Evolutionary conservation across 2,888 invertebrate genomes (phyloP), one percentile per base, ranked within the genome.

Genomic region (Cheilosia soror): DNA sequence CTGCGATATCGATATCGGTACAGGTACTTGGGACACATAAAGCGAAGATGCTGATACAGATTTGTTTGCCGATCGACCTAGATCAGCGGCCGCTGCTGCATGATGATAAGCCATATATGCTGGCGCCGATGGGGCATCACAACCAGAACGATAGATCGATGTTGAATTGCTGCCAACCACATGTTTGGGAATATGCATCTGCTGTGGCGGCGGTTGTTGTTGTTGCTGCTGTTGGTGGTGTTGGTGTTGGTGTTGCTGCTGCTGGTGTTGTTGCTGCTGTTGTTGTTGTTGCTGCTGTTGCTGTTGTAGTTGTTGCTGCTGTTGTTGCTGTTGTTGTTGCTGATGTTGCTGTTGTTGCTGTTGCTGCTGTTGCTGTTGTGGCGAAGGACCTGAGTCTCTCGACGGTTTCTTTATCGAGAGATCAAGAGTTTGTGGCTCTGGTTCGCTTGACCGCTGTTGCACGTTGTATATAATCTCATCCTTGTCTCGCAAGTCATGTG

Each of bases 401-500:
- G 90, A 89, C 2, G 95, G 95, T 88, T 95, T 95, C 91, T 96
- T 96, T 75, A 96, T 95, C 89, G 96, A 96, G 87, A 96, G 92
- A 89, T 97, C 96, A 0, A 96, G 93, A 0, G 96, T 96, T 83
- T 94, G 94, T 2, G 95, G 94, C 89, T 94, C 95, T 0, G 93
- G 93, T 40, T 94, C 93, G n/a, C 93, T 93, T 88, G 94, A 93
- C 87, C 89, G 88, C 53, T 85, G 88, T 40, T 86, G 89, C 0
- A 90, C 88, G 58, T 89, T 90, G 80, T 91, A 91, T 5, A 91
- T 91, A 13, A 91, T 90, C 90, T 93, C 87, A 92, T 92, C 53
- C 91, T 86, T 86, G 29, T 86, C 86, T 47, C 25, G 72, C 89
- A 63, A 92, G 90, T 75, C 93, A 90, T 88, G 92, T 90, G 89